Base-by-base conservation (phyloP, 1,140 invertebrate genomes). In the Conus betulinus region DNA sequence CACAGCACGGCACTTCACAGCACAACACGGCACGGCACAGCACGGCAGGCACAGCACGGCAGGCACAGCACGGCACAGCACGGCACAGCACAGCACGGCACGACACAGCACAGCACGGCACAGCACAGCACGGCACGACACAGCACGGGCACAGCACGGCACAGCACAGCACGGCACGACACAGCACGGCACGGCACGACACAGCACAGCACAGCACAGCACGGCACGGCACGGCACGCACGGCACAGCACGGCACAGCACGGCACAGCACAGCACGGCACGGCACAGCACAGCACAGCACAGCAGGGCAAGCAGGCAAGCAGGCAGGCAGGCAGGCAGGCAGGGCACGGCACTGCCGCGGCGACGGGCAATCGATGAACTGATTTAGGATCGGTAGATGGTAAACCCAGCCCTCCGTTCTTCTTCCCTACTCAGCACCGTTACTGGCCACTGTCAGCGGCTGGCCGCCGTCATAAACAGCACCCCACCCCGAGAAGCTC, bases 171-270 rank as follows among this genome's bases (percentile, higher is more conserved):
- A 81, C 39, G 3, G 39, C 91, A 92, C 88, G 89, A 74, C 90
- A 92, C 71, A 84, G 78, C 74, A 83, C 87, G 81, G 52, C 88
- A 89, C 85, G 87, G 76, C 84, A 88, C 84, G 89, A 88, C 83
- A 89, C 88, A 89, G 88, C 86, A 89, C 86, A 84, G 90, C 86
- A 90, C 87, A 88, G 90, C 85, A 89, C 88, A 87, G 90, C 83
- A 89, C 81, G 87, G 84, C 81, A 87, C 71, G 86, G 88, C 81
- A 87, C 79, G 87, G 88, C 81, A 89, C 84, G 88, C 81, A 89
- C 84, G 87, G 88, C 84, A 90, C 85, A 87, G 85, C 82, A 89
- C 81, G 89, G 84, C 84, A 88, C 87, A 88, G 82, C 87, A 89
- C 88, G 87, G 63, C 79, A 88, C 82, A 86, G 83, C 83, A 89